phyloP scores from a whole-genome alignment of 2,888 invertebrate genomes.

The Hanleya hanleyi region DNA sequence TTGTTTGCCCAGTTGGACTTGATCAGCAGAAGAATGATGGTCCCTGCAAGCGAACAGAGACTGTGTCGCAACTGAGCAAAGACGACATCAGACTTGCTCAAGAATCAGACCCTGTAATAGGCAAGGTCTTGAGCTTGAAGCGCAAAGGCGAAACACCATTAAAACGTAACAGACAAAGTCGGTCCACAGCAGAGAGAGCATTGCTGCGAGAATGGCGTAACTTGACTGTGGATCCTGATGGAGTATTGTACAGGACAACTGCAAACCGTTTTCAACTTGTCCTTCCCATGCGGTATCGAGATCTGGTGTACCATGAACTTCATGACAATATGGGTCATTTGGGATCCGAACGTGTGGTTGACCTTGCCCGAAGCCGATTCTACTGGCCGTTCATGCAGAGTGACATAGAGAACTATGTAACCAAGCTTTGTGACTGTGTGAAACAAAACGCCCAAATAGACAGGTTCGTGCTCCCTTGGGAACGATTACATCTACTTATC shows the following conservation, averaged over 20 bases:
- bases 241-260: not conserved
- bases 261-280: not conserved
- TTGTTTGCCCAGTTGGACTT: not conserved
- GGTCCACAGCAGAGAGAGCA: not conserved
- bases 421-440: not conserved
- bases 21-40: too few relatives aligned
- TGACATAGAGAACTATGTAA: conserved; percentile 7
- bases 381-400: conserved; percentile 16
- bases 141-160: too few relatives aligned
- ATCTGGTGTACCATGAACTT: conserved; percentile 1
- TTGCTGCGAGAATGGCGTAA: not conserved
- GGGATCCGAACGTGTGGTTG: conserved; percentile 7
- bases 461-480: not conserved
- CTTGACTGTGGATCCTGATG: not conserved
- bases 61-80: too few relatives aligned
- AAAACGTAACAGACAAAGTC: too few relatives aligned
- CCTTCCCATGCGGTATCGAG: not conserved
- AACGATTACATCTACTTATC: not conserved
- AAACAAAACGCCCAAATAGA: not conserved
- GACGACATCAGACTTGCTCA: too few relatives aligned
- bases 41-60: too few relatives aligned
- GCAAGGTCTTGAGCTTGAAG: not conserved
- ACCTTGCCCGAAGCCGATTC: conserved; percentile 4
- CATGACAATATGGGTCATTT: conserved; percentile 7
- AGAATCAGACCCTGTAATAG: not conserved